Percentiles rank a stretch among this genome's conserved stretches.
Conservation (phyloP, 2,113 vertebrate species). For the Pseudopipra pipra region DNA sequence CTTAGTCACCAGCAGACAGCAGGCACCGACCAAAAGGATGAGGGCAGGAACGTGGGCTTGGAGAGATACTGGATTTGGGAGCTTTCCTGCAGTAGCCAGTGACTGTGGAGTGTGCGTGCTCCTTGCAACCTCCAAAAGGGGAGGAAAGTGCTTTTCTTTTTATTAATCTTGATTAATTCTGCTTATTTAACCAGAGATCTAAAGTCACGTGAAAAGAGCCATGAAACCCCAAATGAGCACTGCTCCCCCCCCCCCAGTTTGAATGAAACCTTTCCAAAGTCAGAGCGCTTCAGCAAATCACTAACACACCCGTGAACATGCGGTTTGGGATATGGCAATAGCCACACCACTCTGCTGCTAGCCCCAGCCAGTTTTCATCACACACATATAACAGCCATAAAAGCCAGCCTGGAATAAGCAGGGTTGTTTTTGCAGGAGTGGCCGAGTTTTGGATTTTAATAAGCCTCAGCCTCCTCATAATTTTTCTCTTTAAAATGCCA, state of each 20-base stretch:
- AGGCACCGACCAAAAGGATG: not conserved
- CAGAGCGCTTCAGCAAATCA: not conserved
- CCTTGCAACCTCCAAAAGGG: not conserved
- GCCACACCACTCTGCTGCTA: not conserved
- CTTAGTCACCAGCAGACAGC: slow-evolving; percentile 45
- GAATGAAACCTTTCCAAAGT: not conserved
- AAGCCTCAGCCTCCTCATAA: slow-evolving; percentile 50
- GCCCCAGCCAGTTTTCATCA: slow-evolving; percentile 38
- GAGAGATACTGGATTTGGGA: not conserved
- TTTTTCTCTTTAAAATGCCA: slow-evolving; percentile 55
- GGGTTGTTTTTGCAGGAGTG: slow-evolving; percentile 47
- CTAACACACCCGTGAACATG: slow-evolving; percentile 42
- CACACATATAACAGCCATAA: not conserved
- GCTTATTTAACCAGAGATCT: not conserved
- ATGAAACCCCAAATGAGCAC: not conserved
- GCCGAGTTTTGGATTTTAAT: slow-evolving; percentile 64
- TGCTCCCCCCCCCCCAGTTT: not conserved
- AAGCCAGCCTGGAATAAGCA: slow-evolving; percentile 34
- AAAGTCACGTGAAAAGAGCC: not conserved
- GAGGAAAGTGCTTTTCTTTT: not conserved
- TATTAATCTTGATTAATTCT: not conserved
- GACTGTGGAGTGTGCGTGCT: accelerated
- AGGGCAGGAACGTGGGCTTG: not conserved
- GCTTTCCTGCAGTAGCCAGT: not conserved
- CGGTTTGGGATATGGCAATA: slow-evolving; percentile 11